Base-by-base conservation (phyloP, 2,888 invertebrate species). In the Chymomyza caudatula region DNA sequence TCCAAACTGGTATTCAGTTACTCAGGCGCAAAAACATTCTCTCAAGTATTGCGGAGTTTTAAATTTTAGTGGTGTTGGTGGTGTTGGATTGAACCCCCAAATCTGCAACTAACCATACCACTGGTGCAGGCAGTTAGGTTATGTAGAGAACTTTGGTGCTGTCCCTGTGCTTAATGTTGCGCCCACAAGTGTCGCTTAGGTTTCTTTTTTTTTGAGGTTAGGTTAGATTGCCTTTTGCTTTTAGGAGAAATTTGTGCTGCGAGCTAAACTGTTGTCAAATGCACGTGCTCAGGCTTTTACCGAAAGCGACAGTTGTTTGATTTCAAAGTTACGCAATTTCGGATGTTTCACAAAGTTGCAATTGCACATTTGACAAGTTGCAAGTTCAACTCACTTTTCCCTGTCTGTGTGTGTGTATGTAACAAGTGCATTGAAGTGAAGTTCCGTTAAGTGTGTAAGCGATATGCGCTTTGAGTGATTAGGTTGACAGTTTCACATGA, bases 131-230 rank as follows among this genome's bases (percentile, higher is more conserved):
- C 0, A 37, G 29, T 37, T 37, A 2, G 29, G 29, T 37, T 37
- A 2, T 37, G 29, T 2, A 11, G 29, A 11, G 29, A 11, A 11
- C 11, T 37, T 37, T 11, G 29, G 11, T 37, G 29, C 4, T 11
- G 11, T 59, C 19, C 37, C 58, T 56, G 54, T 44, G 62, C 70
- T 66, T 74, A 84, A 75, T 83, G 85, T 64, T 29, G 51, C 49
- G 60, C 73, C 81, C 84, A 62, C 75, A 81, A 86, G 85, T 84
- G 81, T 86, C 85, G 73, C 69, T 71, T 58, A 69, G 69, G 63
- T 17, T 6, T n/a, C 43, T 17, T 47, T 47, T 52, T 67, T 69
- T 64, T 51, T 43, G 60, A 23, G 64, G 65, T 62, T 73, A 65
- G 69, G 56, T 74, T 67, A 29, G 17, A 43, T 63, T 56, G 19